Conservation (phyloP, 2,888 invertebrate species). For the Serripes groenlandicus region DNA sequence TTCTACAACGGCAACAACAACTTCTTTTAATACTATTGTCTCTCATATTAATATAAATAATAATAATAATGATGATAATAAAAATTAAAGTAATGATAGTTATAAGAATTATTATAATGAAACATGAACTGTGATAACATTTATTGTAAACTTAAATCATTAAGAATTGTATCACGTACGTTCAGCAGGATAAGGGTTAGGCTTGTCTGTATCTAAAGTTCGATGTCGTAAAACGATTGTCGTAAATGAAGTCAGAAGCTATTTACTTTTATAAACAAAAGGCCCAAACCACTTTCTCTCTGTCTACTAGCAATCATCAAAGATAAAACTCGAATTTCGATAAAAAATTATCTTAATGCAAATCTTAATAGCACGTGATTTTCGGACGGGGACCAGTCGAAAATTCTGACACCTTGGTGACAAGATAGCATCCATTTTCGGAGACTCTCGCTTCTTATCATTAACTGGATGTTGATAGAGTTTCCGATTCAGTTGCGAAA, state of each 20-base stretch:
- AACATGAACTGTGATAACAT: no score
- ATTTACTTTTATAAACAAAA: not conserved
- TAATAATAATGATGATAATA: no score
- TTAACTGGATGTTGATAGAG: not conserved
- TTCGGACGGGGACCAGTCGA: slow-evolving; percentile 28
- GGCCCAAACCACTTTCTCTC: slow-evolving; percentile 12
- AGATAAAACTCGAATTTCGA: slow-evolving; percentile 26
- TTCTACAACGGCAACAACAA: no score
- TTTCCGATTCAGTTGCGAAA: slow-evolving; percentile 6
- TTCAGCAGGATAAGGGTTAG: no score
- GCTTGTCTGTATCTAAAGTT: no score
- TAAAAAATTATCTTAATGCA: slow-evolving; percentile 33
- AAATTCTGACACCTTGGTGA: slow-evolving; percentile 23
- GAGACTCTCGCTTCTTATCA: slow-evolving; percentile 3
- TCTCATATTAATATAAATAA: no score
- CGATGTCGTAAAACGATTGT: no score
- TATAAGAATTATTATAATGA: no score
- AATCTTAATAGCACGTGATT: slow-evolving; percentile 35
- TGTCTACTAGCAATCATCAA: slow-evolving; percentile 11
- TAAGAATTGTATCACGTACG: no score
- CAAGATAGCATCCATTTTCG: slow-evolving; percentile 30
- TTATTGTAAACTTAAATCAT: no score
- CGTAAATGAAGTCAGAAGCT: not conserved
- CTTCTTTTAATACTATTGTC: no score
- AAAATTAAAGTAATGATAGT: no score